A percentile compares a stretch with the other conserved stretches of the same genome.
phyloP scores from a whole-genome alignment of 1,140 invertebrate species.

The Bombus waltoni region DNA sequence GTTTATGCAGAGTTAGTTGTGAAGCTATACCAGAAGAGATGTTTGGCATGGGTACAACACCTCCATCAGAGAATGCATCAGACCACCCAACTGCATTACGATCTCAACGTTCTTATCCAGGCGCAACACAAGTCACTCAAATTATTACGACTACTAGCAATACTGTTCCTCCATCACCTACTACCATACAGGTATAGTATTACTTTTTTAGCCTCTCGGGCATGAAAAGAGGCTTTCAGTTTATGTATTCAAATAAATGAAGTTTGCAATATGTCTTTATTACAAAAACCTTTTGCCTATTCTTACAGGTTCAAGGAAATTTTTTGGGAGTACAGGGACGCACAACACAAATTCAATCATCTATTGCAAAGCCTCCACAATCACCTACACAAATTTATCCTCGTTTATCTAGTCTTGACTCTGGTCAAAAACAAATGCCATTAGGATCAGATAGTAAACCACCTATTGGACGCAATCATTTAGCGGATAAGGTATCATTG shows the following conservation, averaged over 20 bases:
- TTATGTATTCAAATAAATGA: neutral
- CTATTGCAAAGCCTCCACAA: constrained; percentile 80
- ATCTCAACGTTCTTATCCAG: constrained; percentile 78
- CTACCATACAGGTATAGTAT: constrained; percentile 70
- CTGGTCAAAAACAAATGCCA: constrained; percentile 72
- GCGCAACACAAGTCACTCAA: constrained; percentile 70
- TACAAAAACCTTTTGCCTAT: neutral
- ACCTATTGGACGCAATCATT: constrained; percentile 77
- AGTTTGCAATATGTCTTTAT: neutral
- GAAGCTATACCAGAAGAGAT: constrained; percentile 96
- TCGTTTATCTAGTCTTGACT: constrained; percentile 75
- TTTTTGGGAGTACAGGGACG: constrained; percentile 74
- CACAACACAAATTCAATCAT: constrained; percentile 70
- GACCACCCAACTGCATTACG: constrained; percentile 73
- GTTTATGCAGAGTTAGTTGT: constrained; percentile 87
- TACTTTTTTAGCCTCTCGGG: no score
- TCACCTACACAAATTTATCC: constrained; percentile 83
- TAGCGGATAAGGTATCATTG: constrained; percentile 75
- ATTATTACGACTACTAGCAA: constrained; percentile 69
- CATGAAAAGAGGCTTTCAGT: no score
- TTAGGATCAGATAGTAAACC: constrained; percentile 77
- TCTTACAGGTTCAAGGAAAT: constrained; percentile 72
- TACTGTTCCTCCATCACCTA: constrained; percentile 79
- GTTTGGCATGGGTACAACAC: constrained; percentile 85
- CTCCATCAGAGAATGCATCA: constrained; percentile 78